Evolutionary conservation across 2,113 vertebrate genomes (phyloP), one percentile per base, ranked within the genome.

Genomic region (Progne subis): DNA sequence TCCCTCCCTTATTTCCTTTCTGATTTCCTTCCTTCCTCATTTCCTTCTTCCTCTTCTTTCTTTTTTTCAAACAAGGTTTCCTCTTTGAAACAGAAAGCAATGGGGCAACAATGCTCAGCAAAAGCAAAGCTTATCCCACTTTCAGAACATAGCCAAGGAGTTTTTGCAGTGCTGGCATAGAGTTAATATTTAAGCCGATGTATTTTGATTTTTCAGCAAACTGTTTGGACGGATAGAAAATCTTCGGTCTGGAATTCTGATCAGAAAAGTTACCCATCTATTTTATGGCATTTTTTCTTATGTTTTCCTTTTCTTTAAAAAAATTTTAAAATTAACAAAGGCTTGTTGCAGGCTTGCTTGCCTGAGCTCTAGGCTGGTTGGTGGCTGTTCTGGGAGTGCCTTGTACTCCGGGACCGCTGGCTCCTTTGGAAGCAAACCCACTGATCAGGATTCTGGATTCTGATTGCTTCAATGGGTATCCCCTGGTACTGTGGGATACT

Each of bases 341-440:
- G 94, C 87, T 95, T 92, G 49, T 95, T 95, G 83, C 79, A 92
- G 96, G 90, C 92, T 96, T 88, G 90, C 89, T 94, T 7, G 74
- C 94, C 92, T 96, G 91, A 91, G 89, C 95, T 91, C 97, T 98
- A 92, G 94, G 96, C 92, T 95, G 90, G 91, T 95, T 56, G 55
- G 85, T 8, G 2, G 72, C 88, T 91, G 92, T 97, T 92, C 92
- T 63, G 16, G 78, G 46, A 44, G 43, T 25, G 9, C 44, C 59
- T 47, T 68, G 37, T 90, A 81, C 94, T 70, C 94, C 11, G 16
- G 96, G 94, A 89, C 95, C 5, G 0, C 82, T 19, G 52, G 76
- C 90, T 96, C 94, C 96, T 95, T 95, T 94, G 97, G 96, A 97
- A 98, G 97, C 95, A 97, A 98, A 97, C 96, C 96, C 97, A 90